Base-by-base conservation (phyloP, 2,113 vertebrate species). In the Globicephala melas region DNA sequence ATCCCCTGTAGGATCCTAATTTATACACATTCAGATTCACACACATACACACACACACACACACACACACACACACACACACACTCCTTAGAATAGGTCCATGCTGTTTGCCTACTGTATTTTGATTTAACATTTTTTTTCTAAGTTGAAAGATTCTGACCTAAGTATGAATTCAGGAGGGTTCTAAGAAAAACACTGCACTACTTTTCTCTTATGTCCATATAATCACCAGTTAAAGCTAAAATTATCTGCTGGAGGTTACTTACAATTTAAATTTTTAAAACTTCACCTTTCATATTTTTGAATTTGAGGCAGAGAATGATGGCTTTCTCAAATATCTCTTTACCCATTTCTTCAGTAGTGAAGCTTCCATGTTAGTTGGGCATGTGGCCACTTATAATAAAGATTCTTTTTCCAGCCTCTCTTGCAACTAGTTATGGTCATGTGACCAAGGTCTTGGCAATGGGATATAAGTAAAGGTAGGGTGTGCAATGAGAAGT, bases 51-150 rank as follows among this genome's bases (percentile, higher is more conserved):
- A 63, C n/a, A 60, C 15, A 55, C 36, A 28, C 6, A 58, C 8
- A n/a, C 4, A 63, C 28, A 31, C 68, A 41, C n/a, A 60, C 11
- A 62, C n/a, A 60, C 15, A 55, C 36, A 21, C 4, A 6, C 36
- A 23, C 14, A n/a, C 13, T 65, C 38, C 13, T 89, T 93, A 68
- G 21, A 81, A 53, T 93, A 88, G 6, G 13, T 36, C 41, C 21
- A 73, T 84, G 50, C 17, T 73, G 17, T 62, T 96, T 87, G 21
- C 3, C 33, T 41, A 44, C 2, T 74, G 26, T 33, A 90, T 60
- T 97, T 94, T 91, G 36, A 91, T 18, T 86, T 91, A 79, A 58
- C 14, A 5, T 33, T 33, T 73, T 71, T 47, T 74, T 93, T 95
- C 31, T 53, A 53, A 79, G 36, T 60, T 89, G 26, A 53, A 86